Conservation (phyloP, 2,888 invertebrate species). For the Zaprionus bogoriensis region DNA sequence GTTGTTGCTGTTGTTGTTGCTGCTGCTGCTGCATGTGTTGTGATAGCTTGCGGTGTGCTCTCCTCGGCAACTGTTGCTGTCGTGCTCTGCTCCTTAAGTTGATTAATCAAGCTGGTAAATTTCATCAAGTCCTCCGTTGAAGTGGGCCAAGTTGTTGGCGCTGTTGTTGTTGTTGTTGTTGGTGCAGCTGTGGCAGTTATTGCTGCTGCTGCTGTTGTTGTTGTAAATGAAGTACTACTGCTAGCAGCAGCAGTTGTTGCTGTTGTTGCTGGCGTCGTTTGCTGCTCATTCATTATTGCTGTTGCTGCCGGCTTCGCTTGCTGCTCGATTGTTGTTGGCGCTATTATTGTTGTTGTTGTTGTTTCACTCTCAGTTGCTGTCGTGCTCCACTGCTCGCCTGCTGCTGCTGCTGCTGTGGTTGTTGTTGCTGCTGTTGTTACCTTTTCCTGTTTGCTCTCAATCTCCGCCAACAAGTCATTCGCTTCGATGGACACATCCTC, state of each 20-base stretch:
- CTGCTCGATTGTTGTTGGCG: slow-evolving; percentile 9
- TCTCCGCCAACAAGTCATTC: slow-evolving; percentile 25
- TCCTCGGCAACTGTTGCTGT: slow-evolving; percentile 9
- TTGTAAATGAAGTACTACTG: too few relatives aligned
- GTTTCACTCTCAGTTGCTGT: slow-evolving; percentile 3
- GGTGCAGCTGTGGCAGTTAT: slow-evolving; percentile 5
- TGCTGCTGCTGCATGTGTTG: slow-evolving; percentile 22
- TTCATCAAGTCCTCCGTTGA: slow-evolving; percentile 61
- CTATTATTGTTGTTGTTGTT: not conserved
- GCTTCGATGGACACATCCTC: slow-evolving; percentile 52
- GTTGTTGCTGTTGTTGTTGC: slow-evolving; percentile 6
- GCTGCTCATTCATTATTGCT: slow-evolving; percentile 1
- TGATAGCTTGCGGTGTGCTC: not conserved
- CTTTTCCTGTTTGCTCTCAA: not conserved
- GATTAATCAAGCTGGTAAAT: slow-evolving; percentile 53
- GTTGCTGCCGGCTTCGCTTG: not conserved
- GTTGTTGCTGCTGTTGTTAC: slow-evolving; percentile 8
- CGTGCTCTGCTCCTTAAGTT: slow-evolving; percentile 38
- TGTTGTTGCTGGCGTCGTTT: not conserved
- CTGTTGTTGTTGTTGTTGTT: slow-evolving; percentile 2
- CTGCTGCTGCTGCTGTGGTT: not conserved
- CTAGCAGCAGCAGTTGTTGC: not conserved
- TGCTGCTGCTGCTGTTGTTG: slow-evolving; percentile 8
- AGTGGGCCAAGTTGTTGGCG: slow-evolving; percentile 43
- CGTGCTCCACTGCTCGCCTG: not conserved